Evolutionary conservation across 1,140 invertebrate species (phyloP), one percentile per base, ranked within the genome.

Genomic region (Bombus huntii): DNA sequence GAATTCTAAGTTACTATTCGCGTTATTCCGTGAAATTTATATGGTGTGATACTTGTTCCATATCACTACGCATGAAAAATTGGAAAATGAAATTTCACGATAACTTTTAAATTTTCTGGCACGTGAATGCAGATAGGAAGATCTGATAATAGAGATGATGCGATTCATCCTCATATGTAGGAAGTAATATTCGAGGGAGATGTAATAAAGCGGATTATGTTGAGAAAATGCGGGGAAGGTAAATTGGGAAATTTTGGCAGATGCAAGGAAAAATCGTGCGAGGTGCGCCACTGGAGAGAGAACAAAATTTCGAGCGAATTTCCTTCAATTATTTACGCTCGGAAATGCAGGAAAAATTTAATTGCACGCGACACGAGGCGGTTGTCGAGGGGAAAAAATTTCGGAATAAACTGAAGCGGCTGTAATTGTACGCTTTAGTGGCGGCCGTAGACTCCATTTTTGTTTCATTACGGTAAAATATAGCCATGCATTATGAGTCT

Each of bases 381-480:
- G 59, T 9, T 18, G 25, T 31, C 15, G n/a, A 8, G 18, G 28
- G 15, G 9, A 37, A 59, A 77, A 77, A 77, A 77, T 59, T 79
- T 34, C 77, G 42, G 22, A 80, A 68, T 68, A 68, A 83, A 75
- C 59, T 53, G 68, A 47, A 75, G 42, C 71, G 42, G 59, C 34
- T 83, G 66, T 75, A 83, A 83, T 83, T 83, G 72, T 75, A 66
- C 72, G 39, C 31, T 75, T 66, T 75, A 66, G n/a, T 34, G 71
- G 15, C 25, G 31, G 31, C 8, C 28, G 31, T 22, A 22, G 70
- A 25, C 71, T 83, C 59, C 42, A 75, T 75, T 83, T 66, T 83
- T 39, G 71, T 65, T 71, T 82, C 80, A 73, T 82, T 74, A 65
- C n/a, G 31, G 22, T 39, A 39, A 62, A 74, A 62, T 44, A 74